Evolutionary conservation across 2,797 vertebrate genomes (phyloP), one percentile per base, ranked within the genome.

Genomic region (Emys orbicularis): DNA sequence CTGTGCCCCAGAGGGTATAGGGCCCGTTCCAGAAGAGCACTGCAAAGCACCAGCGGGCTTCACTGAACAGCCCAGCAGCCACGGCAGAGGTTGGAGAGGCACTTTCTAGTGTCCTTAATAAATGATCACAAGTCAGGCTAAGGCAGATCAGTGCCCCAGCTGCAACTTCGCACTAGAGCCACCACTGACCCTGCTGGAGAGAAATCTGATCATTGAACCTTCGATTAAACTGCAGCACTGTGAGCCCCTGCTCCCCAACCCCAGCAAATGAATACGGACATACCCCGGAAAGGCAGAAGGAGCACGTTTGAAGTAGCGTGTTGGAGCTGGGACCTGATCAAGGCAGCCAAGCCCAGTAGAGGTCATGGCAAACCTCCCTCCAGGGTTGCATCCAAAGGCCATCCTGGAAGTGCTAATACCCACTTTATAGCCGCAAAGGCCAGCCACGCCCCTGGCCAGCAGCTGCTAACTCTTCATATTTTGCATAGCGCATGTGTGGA

Each of bases 391-490:
- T 37, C n/a, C 19, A 68, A 68, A 68, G 65, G 65, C 79, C 81
- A 88, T 15, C 13, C 72, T 12, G 72, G 77, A 82, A 74, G 9
- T 44, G 19, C 52, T 82, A 1, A 0, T 31, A 77, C 77, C 47
- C 79, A 21, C 13, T 79, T 79, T 8, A 9, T 12, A 61, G 37
- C 57, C 37, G 47, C 56, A 74, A 72, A 79, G 57, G 53, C 79
- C 68, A 25, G 1, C 84, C 87, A 82, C 19, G n/a, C 88, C 12
- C 52, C 47, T 10, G 44, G 57, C 52, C 87, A 84, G 44, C 65
- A 84, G 23, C n/a, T 82, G 19, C 3, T 37, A 50, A 0, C 0
- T 59, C 1, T 8, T 49, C 44, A 9, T 25, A 16, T 12, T 49
- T 82, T 74, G 81, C 79, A 50, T 4, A 50, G 34, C 47, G 3